Conservation (phyloP, 2,797 vertebrate genomes). For the Leptodactylus fallax region DNA sequence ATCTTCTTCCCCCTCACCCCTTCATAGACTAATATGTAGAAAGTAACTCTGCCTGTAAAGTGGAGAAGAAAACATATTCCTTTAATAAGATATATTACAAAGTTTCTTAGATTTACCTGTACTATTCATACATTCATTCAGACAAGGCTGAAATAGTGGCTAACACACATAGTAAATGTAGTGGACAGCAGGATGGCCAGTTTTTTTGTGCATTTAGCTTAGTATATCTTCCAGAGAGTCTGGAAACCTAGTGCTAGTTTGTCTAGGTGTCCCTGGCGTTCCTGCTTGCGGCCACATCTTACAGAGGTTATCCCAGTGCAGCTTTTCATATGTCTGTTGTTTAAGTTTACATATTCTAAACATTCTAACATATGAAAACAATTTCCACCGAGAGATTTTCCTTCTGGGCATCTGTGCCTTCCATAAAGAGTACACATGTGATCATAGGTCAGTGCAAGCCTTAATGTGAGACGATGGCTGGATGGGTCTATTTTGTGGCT, state of each 20-base stretch:
- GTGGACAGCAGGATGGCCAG: too few species aligned
- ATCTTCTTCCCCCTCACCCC: too few species aligned
- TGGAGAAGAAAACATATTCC: too few species aligned
- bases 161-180: too few species aligned
- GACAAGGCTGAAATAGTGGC: too few species aligned
- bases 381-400: neutral
- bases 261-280: neutral
- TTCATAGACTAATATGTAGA: too few species aligned
- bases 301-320: neutral
- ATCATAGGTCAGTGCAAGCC: neutral
- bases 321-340: neutral
- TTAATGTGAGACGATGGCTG: neutral
- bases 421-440: neutral
- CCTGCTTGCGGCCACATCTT: neutral
- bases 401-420: neutral
- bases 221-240: neutral
- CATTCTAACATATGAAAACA: neutral
- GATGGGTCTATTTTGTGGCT: constrained; percentile 2
- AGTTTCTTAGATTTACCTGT: too few species aligned
- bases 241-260: neutral
- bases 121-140: too few species aligned
- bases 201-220: too few species aligned
- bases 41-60: too few species aligned
- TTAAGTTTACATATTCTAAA: neutral
- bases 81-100: too few species aligned